These are phyloP conservation scores for Drosophila kurseongensis DNA, from an alignment of 1,140 invertebrate genomes.

Conservation along the genomic window DNA sequence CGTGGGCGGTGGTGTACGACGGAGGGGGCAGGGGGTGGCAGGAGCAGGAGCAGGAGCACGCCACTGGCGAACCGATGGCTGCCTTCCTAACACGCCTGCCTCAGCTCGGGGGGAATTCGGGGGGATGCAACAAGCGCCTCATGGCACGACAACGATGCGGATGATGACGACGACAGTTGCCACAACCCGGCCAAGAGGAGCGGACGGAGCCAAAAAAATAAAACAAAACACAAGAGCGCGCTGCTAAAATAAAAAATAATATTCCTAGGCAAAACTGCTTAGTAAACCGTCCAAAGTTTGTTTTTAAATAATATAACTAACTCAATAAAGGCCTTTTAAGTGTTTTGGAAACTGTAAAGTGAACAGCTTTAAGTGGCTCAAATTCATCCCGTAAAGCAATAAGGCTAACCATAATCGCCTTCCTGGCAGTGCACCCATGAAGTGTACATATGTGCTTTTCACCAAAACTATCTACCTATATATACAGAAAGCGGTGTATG, in stretches of 20 bases:
- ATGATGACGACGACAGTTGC: constrained; percentile 46
- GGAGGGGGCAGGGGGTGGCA: constrained; percentile 35
- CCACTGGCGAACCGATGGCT: constrained; percentile 69
- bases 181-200: constrained; percentile 63
- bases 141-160: constrained; percentile 46
- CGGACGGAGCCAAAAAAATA: constrained; percentile 58
- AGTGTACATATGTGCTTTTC: constrained; percentile 22
- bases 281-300: too few relatives aligned
- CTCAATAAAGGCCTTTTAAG: too few relatives aligned
- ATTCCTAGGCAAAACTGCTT: too few relatives aligned
- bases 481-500: constrained; percentile 21
- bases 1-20: neutral
- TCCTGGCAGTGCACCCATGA: constrained; percentile 10
- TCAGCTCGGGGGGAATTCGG: constrained; percentile 10
- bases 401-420: constrained; percentile 46
- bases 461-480: neutral
- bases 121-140: constrained; percentile 71
- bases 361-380: neutral
- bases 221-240: constrained; percentile 23
- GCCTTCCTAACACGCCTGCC: constrained; percentile 45
- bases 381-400: constrained; percentile 39
- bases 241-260: constrained; percentile 17
- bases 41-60: constrained; percentile 54
- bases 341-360: neutral
- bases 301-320: too few relatives aligned